A percentile compares a stretch with the other conserved stretches of the same genome.
Conservation (phyloP, 1,140 invertebrate species). For the Dinoponera quadriceps region DNA sequence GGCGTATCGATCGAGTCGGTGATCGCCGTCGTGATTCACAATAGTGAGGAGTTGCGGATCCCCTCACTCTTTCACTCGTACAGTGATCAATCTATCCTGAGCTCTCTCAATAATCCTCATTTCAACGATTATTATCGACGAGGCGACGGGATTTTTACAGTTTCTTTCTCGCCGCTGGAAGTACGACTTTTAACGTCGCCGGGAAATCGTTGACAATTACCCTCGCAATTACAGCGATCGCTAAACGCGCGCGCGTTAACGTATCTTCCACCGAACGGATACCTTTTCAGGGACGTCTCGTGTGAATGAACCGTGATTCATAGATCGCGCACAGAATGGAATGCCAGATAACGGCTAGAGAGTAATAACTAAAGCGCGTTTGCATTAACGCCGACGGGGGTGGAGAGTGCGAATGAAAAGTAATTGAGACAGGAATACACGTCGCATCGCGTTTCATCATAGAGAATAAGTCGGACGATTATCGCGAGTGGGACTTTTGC, state of each 20-base stretch:
- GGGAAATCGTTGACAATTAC: slow-evolving; percentile 18
- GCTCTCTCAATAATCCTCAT: not conserved
- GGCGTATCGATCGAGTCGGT: slow-evolving; percentile 18
- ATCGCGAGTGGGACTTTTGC: not conserved
- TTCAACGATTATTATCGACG: not conserved
- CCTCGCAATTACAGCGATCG: slow-evolving; percentile 18
- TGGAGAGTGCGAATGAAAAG: not conserved
- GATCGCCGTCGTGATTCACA: not conserved
- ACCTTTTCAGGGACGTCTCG: slow-evolving; percentile 37
- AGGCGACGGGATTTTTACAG: not conserved
- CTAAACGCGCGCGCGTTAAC: slow-evolving; percentile 25
- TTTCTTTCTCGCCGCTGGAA: slow-evolving; percentile 1
- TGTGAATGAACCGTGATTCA: slow-evolving; percentile 56
- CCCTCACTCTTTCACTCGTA: not conserved
- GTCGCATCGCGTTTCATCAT: slow-evolving; percentile 2
- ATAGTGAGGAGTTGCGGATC: slow-evolving; percentile 2
- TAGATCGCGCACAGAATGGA: slow-evolving; percentile 29
- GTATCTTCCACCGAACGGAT: slow-evolving; percentile 13
- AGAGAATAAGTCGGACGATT: not conserved
- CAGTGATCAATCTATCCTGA: not conserved
- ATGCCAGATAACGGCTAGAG: slow-evolving; percentile 30
- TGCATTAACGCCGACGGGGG: slow-evolving; percentile 3
- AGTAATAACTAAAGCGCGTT: slow-evolving; percentile 36
- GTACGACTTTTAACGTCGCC: not conserved
- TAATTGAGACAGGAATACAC: slow-evolving; percentile 35